Conservation (phyloP, 2,113 vertebrate genomes). For the Choloepus hoffmanni region DNA sequence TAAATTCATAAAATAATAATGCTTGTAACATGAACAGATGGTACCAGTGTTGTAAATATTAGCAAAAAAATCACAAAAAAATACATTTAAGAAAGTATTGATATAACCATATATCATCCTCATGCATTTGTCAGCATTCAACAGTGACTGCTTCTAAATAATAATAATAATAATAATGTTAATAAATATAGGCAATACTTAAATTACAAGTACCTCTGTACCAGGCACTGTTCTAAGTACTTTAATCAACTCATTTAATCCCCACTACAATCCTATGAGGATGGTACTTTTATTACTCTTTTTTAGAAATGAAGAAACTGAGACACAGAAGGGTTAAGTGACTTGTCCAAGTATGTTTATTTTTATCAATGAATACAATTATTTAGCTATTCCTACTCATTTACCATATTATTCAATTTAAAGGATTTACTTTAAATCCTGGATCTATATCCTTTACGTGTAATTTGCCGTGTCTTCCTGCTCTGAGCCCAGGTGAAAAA, state of each 20-base stretch:
- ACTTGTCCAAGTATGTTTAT: background rate
- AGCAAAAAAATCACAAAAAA: slow-evolving; percentile 64
- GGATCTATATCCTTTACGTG: background rate
- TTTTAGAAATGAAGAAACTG: slow-evolving; percentile 26
- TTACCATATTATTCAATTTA: background rate
- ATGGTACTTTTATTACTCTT: background rate
- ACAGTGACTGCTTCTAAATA: background rate
- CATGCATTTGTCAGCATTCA: background rate
- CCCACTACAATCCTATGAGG: background rate
- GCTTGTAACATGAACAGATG: slow-evolving; percentile 69
- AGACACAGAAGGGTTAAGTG: background rate
- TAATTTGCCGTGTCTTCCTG: background rate
- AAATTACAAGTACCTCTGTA: background rate
- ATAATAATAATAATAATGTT: background rate
- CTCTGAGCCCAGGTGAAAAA: background rate
- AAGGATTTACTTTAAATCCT: background rate
- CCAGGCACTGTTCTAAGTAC: background rate
- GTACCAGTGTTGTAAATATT: slow-evolving; percentile 67
- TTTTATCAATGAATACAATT: background rate
- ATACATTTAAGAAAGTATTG: slow-evolving; percentile 19
- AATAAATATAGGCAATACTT: background rate
- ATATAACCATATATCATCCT: background rate
- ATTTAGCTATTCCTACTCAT: background rate
- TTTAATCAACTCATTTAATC: background rate
- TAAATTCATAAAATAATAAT: slow-evolving; percentile 68